Evolutionary conservation across 2,888 invertebrate genomes (phyloP), one percentile per base, ranked within the genome.

Genomic region (Lissonota sp.): DNA sequence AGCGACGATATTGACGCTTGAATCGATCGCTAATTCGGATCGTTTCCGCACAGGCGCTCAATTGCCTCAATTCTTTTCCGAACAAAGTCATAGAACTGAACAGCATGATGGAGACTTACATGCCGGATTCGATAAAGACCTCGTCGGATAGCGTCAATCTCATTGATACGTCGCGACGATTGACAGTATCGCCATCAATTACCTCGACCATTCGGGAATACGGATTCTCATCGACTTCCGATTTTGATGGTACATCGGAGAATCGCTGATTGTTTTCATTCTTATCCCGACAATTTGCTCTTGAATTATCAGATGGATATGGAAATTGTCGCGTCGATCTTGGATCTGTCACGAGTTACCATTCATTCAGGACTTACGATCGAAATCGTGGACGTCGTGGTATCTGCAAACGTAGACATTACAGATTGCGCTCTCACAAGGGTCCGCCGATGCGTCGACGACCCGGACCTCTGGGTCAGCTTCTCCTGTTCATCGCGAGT

Each of bases 21-120:
- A 26, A 26, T 26, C 26, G 26, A 26, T 26, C 26, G 26, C 26
- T 26, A 37, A 58, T 49, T 8, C 12, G 4, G 26, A 62, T 53
- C 5, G 46, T 58, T 39, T 26, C 66, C 16, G 7, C 55, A 5
- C 63, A 91, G 91, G 90, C 91, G 1, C 63, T 87, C 6, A 72
- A 72, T 10, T 89, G 89, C 82, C 84, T 91, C 42, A 86, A 88
- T 49, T 83, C 86, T 14, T 89, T 91, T 73, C 90, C 90, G 26
- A 84, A 44, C 62, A 91, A 89, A 87, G 87, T 90, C 71, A 80
- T 85, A 39, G 85, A 90, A 51, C 82, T 90, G 53, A 91, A 90
- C 66, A 84, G 74, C 39, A 80, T 89, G 57, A 88, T 90, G 58
- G 86, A 89, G 73, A 85, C 81, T 49, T 86, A 87, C 73, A 88